Percentiles rank a stretch among this genome's conserved stretches.
Conservation (phyloP, 2,888 invertebrate genomes). For the Autographa gamma region DNA sequence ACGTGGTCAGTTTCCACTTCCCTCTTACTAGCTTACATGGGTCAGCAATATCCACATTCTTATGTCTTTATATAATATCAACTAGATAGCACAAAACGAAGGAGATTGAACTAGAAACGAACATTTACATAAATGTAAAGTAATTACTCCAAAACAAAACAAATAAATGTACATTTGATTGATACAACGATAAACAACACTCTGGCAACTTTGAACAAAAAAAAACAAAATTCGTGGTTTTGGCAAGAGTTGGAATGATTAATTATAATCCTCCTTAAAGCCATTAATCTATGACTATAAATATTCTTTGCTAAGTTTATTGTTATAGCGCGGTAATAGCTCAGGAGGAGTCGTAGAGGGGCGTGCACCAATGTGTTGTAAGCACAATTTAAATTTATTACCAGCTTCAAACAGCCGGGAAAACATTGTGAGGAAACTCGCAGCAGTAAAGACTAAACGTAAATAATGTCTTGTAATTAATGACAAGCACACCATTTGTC, state of each 20-base stretch:
- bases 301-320: slow-evolving; percentile 45
- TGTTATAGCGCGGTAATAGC: slow-evolving; percentile 42
- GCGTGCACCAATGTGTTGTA: slow-evolving; percentile 42
- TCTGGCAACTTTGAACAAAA: neutral
- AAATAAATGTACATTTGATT: neutral
- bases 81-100: neutral
- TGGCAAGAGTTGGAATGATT: neutral
- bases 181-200: neutral
- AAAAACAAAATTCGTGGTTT: neutral
- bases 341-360: slow-evolving; percentile 34
- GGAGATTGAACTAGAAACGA: neutral
- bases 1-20: neutral
- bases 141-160: neutral
- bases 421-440: slow-evolving; percentile 44
- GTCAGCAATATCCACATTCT: neutral
- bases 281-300: slow-evolving; percentile 36
- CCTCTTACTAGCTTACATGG: neutral
- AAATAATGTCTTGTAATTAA: slow-evolving; percentile 38
- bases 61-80: neutral
- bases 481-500: slow-evolving; percentile 37
- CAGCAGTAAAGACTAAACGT: slow-evolving; percentile 35
- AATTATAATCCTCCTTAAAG: slow-evolving; percentile 5
- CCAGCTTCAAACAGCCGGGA: slow-evolving; percentile 47
- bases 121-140: neutral
- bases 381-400: slow-evolving; percentile 50